phyloP scores from a whole-genome alignment of 2,888 invertebrate species.

The Tryphoninae sp. region DNA sequence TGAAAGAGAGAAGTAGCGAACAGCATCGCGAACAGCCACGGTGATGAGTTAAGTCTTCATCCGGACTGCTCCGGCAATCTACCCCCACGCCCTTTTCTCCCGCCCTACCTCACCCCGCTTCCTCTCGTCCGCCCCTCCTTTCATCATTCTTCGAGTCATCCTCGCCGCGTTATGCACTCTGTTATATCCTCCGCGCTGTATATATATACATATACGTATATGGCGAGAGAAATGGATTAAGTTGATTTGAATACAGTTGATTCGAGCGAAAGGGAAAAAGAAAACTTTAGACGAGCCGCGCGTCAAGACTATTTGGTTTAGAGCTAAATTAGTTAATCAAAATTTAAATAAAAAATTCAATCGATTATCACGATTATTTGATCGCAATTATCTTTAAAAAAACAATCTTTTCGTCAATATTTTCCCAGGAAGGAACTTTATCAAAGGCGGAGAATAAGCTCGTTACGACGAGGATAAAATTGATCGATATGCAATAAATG shows the following conservation, averaged over 20 bases:
- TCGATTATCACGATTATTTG: too few relatives aligned
- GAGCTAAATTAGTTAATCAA: too few relatives aligned
- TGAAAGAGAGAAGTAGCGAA: constrained; percentile 69
- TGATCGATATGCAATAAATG: too few relatives aligned
- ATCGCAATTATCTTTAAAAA: too few relatives aligned
- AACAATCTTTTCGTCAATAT: too few relatives aligned
- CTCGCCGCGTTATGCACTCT: constrained; percentile 49
- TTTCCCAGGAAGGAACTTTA: too few relatives aligned
- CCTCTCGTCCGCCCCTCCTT: constrained; percentile 54
- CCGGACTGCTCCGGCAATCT: constrained; percentile 64
- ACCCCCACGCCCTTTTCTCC: constrained; percentile 44
- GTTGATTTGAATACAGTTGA: not conserved
- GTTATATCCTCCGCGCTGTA: not conserved
- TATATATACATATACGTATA: not conserved
- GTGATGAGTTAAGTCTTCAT: constrained; percentile 72
- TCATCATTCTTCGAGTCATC: constrained; percentile 63
- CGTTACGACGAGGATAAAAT: too few relatives aligned
- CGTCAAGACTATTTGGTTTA: too few relatives aligned
- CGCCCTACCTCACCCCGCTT: constrained; percentile 41
- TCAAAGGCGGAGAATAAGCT: too few relatives aligned
- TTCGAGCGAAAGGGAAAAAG: not conserved
- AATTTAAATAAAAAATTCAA: too few relatives aligned
- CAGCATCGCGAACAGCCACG: constrained; percentile 68
- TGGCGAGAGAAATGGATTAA: constrained; percentile 3
- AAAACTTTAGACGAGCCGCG: too few relatives aligned